Evolutionary conservation across 2,888 invertebrate genomes (phyloP).

Genomic region (Cheiracanthium punctorium): DNA sequence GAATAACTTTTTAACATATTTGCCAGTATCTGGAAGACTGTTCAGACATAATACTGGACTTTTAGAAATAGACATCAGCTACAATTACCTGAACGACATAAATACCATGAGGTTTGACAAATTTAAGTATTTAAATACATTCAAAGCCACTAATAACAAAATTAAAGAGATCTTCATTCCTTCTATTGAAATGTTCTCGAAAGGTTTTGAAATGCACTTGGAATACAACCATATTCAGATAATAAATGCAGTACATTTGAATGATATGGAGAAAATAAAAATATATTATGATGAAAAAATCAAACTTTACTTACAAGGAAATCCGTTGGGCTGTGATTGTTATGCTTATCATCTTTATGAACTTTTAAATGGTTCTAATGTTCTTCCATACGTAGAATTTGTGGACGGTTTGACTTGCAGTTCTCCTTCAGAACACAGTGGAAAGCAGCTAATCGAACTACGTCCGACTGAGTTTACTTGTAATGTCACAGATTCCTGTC

Average conservation of each 20-base stretch:
- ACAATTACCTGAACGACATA: background rate
- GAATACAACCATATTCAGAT: background rate
- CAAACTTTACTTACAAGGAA: background rate
- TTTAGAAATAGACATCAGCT: background rate
- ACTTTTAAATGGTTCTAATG: too few species aligned
- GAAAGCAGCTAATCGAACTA: background rate
- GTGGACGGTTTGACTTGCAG: background rate
- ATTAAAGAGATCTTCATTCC: background rate
- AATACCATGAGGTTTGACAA: background rate
- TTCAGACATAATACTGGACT: background rate
- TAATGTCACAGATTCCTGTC: background rate
- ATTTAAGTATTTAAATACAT: background rate
- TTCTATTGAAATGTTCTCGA: background rate
- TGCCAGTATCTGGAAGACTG: background rate
- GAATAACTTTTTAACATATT: background rate
- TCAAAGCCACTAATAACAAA: background rate
- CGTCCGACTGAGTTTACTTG: background rate
- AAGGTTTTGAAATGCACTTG: background rate
- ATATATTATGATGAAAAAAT: background rate
- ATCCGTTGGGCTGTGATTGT: constrained; percentile 42
- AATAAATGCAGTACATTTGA: background rate
- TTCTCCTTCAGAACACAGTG: background rate
- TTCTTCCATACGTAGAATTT: background rate
- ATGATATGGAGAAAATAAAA: background rate
- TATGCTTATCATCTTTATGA: constrained; percentile 9